These are phyloP conservation scores for Pristionchus fissidentatus DNA, from an alignment of 2,888 invertebrate species.

Conservation along the genomic window DNA sequence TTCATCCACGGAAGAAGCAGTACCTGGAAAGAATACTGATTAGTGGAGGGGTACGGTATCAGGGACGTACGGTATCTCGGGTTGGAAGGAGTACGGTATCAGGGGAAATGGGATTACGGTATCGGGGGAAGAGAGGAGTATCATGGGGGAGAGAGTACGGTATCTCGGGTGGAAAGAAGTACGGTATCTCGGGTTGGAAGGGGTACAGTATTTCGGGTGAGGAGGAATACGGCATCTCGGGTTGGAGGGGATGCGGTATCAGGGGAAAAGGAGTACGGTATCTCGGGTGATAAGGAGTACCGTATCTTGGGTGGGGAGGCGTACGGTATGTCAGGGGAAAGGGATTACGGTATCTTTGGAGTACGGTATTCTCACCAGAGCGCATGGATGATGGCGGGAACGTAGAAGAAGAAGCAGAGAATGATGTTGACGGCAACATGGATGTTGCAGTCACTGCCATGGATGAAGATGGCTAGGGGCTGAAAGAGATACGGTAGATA, in stretches of 20 bases:
- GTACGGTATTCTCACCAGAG: constrained; percentile 62
- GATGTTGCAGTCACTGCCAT: constrained; percentile 70
- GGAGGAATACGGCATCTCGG: no score
- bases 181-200: neutral
- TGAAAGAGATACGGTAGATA: no score
- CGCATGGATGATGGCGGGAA: constrained; percentile 70
- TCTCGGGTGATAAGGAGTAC: neutral
- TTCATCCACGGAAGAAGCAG: constrained; percentile 50
- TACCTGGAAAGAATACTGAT: constrained; percentile 46
- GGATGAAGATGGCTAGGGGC: constrained; percentile 72
- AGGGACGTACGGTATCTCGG: neutral
- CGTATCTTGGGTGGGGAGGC: neutral
- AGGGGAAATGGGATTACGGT: no score
- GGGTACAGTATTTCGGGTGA: no score
- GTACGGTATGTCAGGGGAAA: neutral
- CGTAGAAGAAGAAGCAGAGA: constrained; percentile 69
- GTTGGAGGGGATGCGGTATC: no score
- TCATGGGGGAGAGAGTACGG: neutral
- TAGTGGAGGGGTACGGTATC: neutral
- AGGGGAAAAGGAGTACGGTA: neutral
- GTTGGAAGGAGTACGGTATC: neutral
- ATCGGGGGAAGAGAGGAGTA: neutral
- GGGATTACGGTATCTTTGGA: neutral
- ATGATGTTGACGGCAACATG: constrained; percentile 70
- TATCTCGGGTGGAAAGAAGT: neutral